Evolutionary conservation across 2,797 vertebrate genomes (phyloP).

Genomic region (Poeciliopsis paucimaculata): DNA sequence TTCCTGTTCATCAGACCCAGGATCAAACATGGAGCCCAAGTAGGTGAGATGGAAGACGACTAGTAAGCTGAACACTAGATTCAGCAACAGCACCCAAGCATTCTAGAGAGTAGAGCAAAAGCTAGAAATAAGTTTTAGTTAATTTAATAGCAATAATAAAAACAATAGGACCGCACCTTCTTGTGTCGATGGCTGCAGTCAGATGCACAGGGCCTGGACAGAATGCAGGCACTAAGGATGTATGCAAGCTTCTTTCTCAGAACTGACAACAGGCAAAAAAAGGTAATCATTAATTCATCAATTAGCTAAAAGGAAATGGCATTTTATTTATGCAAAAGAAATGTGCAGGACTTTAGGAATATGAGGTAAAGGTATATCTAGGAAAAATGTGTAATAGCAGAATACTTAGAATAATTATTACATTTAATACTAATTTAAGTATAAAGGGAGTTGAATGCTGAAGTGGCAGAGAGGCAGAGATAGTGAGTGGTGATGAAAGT

Average conservation of each 20-base stretch:
- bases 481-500: too few species aligned
- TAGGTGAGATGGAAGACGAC: slow-evolving; percentile 90
- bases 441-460: background rate
- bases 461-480: too few species aligned
- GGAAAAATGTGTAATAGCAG: background rate
- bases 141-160: background rate
- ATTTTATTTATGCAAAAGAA: background rate
- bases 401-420: background rate
- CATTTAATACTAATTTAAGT: background rate
- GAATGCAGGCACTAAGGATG: slow-evolving; percentile 88
- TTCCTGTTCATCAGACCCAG: slow-evolving; percentile 83
- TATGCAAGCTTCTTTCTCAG: slow-evolving; percentile 85
- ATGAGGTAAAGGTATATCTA: background rate
- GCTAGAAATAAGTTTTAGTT: background rate
- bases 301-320: background rate
- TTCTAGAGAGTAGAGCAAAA: slow-evolving; percentile 64
- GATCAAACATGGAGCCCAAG: slow-evolving; percentile 91
- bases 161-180: slow-evolving; percentile 72
- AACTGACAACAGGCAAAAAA: slow-evolving; percentile 69
- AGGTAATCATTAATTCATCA: background rate
- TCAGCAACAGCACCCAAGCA: slow-evolving; percentile 83
- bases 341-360: background rate
- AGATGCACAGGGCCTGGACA: slow-evolving; percentile 83
- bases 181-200: slow-evolving; percentile 86
- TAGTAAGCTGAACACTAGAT: slow-evolving; percentile 83